A percentile compares a stretch with the other conserved stretches of the same genome.
phyloP scores from a whole-genome alignment of 2,113 vertebrate genomes.

The Phrynosoma blainvillii region DNA sequence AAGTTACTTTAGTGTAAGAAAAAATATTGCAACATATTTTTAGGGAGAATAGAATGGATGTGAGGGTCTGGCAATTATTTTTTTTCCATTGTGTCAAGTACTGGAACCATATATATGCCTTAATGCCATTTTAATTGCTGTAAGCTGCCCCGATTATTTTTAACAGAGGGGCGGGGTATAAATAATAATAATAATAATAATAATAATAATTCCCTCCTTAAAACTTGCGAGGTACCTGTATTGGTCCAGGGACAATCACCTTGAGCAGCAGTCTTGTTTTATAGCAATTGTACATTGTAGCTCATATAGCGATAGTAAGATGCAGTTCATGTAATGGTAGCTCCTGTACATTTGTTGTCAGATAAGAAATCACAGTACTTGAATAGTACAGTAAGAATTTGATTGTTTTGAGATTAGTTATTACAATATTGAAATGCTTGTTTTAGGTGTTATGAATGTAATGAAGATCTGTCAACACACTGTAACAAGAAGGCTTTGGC shows the following conservation, averaged over 20 bases:
- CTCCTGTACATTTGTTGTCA: not conserved
- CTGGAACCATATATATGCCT: no score
- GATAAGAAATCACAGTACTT: not conserved
- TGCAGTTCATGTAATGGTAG: not conserved
- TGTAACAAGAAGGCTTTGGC: conserved; percentile 97
- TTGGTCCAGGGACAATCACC: no score
- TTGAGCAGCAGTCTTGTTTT: not conserved
- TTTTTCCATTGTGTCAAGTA: no score
- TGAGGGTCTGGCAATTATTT: no score
- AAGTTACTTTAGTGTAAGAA: not conserved
- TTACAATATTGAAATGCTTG: conserved; percentile 35
- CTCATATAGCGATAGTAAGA: not conserved
- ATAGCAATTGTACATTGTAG: not conserved
- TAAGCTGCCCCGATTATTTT: no score
- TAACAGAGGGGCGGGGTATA: no score
- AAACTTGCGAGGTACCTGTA: no score
- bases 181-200: no score
- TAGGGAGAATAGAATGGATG: no score
- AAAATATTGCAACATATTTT: no score
- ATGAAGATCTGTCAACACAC: conserved; percentile 93
- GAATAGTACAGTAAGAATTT: not conserved
- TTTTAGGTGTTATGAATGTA: conserved; percentile 95
- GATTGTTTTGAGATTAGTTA: not conserved
- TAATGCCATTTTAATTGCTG: no score
- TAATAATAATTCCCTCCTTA: no score